Evolutionary conservation across 2,797 vertebrate species (phyloP).

Genomic region (Protonibea diacanthus): DNA sequence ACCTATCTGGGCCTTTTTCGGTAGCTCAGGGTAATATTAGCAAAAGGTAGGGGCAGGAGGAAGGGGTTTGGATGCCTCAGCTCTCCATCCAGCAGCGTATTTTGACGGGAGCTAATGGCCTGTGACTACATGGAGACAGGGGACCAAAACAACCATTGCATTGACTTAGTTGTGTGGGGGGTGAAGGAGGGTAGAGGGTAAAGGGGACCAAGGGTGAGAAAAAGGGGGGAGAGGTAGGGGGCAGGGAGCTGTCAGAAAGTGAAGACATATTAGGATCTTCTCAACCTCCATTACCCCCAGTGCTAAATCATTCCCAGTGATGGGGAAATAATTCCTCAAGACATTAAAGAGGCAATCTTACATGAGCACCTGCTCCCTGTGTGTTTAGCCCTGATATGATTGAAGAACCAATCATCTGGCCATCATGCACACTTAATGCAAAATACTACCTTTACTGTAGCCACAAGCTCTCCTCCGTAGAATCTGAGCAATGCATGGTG

Average conservation of each 20-base stretch:
- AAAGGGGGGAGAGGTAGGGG: slow-evolving; percentile 8
- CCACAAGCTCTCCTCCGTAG: slow-evolving; percentile 6
- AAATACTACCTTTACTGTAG: slow-evolving; percentile 37
- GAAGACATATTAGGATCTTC: slow-evolving; percentile 67
- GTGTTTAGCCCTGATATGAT: slow-evolving; percentile 37
- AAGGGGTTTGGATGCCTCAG: slow-evolving; percentile 58
- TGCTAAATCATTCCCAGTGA: slow-evolving; percentile 62
- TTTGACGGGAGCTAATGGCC: slow-evolving; percentile 82
- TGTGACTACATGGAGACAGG: slow-evolving; percentile 76
- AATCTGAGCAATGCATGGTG: slow-evolving; percentile 28
- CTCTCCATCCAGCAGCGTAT: slow-evolving; percentile 67
- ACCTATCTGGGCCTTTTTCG: slow-evolving; percentile 53
- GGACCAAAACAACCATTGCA: slow-evolving; percentile 68
- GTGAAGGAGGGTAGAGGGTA: slow-evolving; percentile 24
- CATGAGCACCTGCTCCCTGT: slow-evolving; percentile 68
- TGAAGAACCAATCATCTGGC: slow-evolving; percentile 48
- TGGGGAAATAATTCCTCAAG: slow-evolving; percentile 55
- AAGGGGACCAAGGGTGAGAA: slow-evolving; percentile 29
- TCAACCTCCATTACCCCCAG: slow-evolving; percentile 63
- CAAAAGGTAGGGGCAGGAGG: slow-evolving; percentile 56
- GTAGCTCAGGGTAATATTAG: slow-evolving; percentile 77
- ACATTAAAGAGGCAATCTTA: slow-evolving; percentile 65
- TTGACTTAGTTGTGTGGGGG: slow-evolving; percentile 57
- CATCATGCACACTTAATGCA: slow-evolving; percentile 37
- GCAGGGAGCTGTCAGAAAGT: slow-evolving; percentile 55